Conservation (phyloP, 2,797 vertebrate genomes). For the Lacerta agilis region DNA sequence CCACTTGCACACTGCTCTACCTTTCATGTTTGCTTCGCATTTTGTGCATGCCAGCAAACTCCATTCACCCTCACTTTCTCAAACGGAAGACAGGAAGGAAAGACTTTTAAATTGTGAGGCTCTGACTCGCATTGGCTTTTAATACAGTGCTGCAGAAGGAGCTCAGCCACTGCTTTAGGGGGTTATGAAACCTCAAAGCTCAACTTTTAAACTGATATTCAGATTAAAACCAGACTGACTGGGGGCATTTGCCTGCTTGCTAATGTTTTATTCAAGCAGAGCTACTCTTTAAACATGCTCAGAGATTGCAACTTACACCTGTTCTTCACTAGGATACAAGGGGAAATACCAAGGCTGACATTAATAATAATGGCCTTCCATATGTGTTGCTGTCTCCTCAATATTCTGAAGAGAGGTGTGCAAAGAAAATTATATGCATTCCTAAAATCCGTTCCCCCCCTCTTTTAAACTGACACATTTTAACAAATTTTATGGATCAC, state of each 20-base stretch:
- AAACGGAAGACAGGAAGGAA: conserved; percentile 54
- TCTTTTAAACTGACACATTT: not conserved
- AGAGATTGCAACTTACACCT: conserved; percentile 25
- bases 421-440: not conserved
- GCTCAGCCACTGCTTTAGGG: conserved; percentile 24
- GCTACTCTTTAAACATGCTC: conserved; percentile 25
- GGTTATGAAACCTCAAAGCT: conserved; percentile 40
- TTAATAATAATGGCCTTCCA: conserved; percentile 3
- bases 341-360: not conserved
- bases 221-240: conserved; percentile 17
- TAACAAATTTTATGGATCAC: too few relatives aligned
- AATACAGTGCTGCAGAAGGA: conserved; percentile 33
- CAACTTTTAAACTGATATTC: conserved; percentile 38
- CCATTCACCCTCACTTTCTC: conserved; percentile 62
- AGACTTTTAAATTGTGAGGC: conserved; percentile 58
- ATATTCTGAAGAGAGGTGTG: not conserved
- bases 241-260: not conserved
- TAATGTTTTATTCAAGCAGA: conserved; percentile 35
- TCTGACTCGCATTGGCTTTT: conserved; percentile 41
- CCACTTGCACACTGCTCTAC: conserved; percentile 48
- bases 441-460: not conserved
- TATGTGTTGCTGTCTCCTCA: not conserved
- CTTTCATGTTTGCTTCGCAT: conserved; percentile 66
- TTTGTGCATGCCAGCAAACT: conserved; percentile 61
- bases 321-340: conserved; percentile 29